phyloP scores from a whole-genome alignment of 2,113 vertebrate genomes.

The Phrynosoma platyrhinos region DNA sequence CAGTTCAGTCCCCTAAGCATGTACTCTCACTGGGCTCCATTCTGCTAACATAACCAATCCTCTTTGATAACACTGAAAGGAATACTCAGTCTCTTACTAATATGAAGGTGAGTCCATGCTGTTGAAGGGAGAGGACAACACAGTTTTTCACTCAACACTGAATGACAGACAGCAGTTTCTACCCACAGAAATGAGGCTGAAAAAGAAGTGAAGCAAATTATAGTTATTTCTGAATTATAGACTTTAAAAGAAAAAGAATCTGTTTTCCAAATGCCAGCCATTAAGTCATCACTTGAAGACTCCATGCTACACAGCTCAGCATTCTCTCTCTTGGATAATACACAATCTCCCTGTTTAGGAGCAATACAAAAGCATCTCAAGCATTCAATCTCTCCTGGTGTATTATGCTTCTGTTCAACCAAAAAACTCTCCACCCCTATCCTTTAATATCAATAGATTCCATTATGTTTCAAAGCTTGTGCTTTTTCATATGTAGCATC shows the following conservation, averaged over 20 bases:
- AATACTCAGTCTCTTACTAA: neutral
- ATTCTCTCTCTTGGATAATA: neutral
- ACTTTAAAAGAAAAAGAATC: neutral
- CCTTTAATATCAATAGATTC: slow-evolving; percentile 11
- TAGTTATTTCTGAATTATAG: neutral
- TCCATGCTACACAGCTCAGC: neutral
- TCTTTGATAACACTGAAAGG: neutral
- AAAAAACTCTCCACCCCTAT: neutral
- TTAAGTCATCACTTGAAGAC: neutral
- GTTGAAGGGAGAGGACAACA: neutral
- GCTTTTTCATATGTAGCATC: slow-evolving; percentile 30
- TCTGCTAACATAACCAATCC: neutral
- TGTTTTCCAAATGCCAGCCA: slow-evolving; percentile 1
- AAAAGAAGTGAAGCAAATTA: neutral
- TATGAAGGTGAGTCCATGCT: neutral
- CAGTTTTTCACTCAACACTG: neutral
- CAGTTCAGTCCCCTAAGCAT: neutral
- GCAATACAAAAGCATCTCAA: neutral
- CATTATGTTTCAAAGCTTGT: slow-evolving; percentile 32
- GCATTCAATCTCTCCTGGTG: neutral
- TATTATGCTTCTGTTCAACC: neutral
- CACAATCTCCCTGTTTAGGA: neutral
- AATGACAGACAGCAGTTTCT: neutral
- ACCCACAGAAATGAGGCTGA: neutral
- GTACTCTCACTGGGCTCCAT: neutral